Evolutionary conservation across 2,113 vertebrate species (phyloP).

Genomic region (Leucoraja erinaceus): DNA sequence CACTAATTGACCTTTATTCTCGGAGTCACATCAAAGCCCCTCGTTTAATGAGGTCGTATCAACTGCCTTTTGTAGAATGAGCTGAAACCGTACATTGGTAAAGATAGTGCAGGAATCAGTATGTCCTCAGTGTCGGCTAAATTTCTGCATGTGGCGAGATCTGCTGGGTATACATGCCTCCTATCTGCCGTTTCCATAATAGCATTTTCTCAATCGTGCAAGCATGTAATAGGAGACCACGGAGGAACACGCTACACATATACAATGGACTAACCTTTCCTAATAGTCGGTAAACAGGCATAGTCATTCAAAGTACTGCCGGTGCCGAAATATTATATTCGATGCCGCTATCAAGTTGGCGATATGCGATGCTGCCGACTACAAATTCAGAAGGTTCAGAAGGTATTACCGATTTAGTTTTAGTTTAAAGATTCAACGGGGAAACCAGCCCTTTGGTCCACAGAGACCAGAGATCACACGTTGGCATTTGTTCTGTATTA

Average conservation of each 20-base stretch:
- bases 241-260: not conserved
- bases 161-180: constrained; percentile 15
- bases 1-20: constrained; percentile 21
- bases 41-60: constrained; percentile 22
- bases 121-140: not conserved
- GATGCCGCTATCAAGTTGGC: too few species aligned
- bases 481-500: too few species aligned
- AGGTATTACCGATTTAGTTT: too few species aligned
- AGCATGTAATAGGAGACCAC: not conserved
- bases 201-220: not conserved
- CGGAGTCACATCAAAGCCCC: constrained; percentile 30
- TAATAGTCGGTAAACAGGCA: not conserved
- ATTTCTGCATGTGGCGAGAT: not conserved
- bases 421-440: too few species aligned
- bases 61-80: not conserved
- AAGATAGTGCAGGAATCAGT: constrained; percentile 25
- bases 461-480: too few species aligned
- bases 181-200: not conserved
- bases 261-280: not conserved
- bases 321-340: not conserved
- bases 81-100: constrained; percentile 14
- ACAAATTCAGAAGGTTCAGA: too few species aligned
- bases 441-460: too few species aligned
- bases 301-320: not conserved
- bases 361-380: too few species aligned